phyloP scores from a whole-genome alignment of 2,113 vertebrate genomes.

The Pontoporia blainvillei region DNA sequence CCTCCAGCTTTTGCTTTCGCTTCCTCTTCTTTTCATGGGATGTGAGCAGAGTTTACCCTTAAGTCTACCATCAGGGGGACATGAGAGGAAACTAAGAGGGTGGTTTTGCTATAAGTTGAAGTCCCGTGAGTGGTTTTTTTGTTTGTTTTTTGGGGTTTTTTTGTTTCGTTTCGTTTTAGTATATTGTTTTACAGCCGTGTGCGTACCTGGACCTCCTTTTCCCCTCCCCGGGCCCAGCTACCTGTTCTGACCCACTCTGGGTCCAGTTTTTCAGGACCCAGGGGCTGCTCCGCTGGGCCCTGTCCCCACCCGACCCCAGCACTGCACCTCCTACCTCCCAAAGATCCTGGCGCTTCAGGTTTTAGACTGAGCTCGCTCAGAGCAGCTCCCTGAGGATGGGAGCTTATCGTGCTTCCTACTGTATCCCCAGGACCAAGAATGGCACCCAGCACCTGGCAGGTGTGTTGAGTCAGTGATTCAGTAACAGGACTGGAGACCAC shows the following conservation, averaged over 20 bases:
- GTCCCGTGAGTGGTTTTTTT: neutral
- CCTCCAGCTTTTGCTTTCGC: neutral
- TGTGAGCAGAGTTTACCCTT: neutral
- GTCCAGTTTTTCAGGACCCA: neutral
- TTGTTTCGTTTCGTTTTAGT: too few species aligned
- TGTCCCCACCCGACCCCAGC: neutral
- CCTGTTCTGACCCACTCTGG: too few species aligned
- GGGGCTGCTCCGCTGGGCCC: neutral
- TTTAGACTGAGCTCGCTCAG: neutral
- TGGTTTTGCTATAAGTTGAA: neutral
- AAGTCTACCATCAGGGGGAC: neutral
- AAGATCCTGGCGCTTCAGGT: neutral
- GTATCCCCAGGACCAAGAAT: neutral
- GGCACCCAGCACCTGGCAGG: neutral
- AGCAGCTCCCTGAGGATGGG: neutral
- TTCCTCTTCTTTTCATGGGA: constrained; percentile 45
- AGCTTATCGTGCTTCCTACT: neutral
- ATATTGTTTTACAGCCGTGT: rapidly evolving
- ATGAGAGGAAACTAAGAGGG: neutral
- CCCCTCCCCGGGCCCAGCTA: neutral
- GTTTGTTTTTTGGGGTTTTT: too few species aligned
- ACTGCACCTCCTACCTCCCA: too few species aligned
- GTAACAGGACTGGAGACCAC: neutral
- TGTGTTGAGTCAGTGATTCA: neutral
- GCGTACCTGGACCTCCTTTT: neutral